A percentile compares a stretch with the other conserved stretches of the same genome.
Evolutionary conservation across 2,797 vertebrate genomes (phyloP).

Genomic region (Pristis pectinata): DNA sequence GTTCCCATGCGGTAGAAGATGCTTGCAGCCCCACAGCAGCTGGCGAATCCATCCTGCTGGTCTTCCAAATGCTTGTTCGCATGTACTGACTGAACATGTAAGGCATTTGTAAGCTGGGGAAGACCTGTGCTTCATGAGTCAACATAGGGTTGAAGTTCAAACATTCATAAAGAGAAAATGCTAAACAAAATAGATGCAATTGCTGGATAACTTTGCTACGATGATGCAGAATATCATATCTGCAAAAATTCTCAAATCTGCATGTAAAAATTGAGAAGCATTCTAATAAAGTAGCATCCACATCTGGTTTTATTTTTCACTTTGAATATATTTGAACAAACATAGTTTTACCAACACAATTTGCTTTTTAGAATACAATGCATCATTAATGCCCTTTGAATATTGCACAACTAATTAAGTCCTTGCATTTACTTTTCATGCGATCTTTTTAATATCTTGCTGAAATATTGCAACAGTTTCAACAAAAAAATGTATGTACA

Average conservation of each 20-base stretch:
- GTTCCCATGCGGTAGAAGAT: too few species aligned
- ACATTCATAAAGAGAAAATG: neutral
- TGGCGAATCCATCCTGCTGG: too few species aligned
- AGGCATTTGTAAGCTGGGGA: too few species aligned
- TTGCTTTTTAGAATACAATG: neutral
- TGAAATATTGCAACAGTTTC: neutral
- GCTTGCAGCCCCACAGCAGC: too few species aligned
- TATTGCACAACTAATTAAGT: neutral
- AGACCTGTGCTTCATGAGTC: too few species aligned
- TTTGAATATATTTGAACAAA: neutral
- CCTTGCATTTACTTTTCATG: constrained; percentile 16
- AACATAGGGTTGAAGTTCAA: neutral
- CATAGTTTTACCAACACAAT: neutral
- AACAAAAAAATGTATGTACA: neutral
- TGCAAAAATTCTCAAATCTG: too few species aligned
- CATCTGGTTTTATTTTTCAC: neutral
- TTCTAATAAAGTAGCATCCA: neutral
- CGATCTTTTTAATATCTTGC: neutral
- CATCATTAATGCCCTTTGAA: neutral
- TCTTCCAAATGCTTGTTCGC: too few species aligned
- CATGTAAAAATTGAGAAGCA: neutral
- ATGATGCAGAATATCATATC: neutral
- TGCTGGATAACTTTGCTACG: neutral
- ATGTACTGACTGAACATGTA: too few species aligned
- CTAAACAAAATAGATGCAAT: neutral